These are phyloP conservation scores for Mylabris phalerata DNA, from an alignment of 1,140 invertebrate genomes.

Conservation along the genomic window DNA sequence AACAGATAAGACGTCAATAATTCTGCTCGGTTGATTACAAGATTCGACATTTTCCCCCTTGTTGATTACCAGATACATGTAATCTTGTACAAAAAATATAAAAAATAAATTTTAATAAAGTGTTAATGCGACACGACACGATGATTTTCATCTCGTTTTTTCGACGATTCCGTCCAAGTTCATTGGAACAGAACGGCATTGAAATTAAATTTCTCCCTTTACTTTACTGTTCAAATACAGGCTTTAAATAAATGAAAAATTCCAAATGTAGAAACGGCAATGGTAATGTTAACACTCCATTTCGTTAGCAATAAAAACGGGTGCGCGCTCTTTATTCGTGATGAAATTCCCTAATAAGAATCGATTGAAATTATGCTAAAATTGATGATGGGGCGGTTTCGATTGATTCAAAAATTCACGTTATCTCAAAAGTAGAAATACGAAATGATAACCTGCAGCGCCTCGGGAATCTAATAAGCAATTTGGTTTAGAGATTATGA, in stretches of 20 bases:
- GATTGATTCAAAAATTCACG: neutral
- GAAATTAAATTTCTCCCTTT: constrained; percentile 9
- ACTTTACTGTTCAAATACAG: constrained; percentile 1
- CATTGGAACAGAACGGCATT: neutral
- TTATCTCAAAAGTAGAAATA: neutral
- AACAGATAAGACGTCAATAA: constrained; percentile 4
- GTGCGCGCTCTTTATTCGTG: neutral
- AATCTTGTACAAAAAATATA: neutral
- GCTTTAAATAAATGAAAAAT: constrained; percentile 9
- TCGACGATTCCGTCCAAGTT: too few relatives aligned
- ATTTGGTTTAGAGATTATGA: constrained; percentile 14
- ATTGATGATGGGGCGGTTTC: neutral
- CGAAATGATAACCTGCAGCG: neutral
- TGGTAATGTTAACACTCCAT: constrained; percentile 6
- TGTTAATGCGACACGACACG: neutral
- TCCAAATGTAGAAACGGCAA: neutral
- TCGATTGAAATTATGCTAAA: neutral
- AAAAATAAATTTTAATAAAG: constrained; percentile 7
- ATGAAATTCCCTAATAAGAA: neutral
- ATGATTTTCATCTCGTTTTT: neutral
- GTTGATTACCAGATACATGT: neutral
- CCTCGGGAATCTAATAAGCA: constrained; percentile 13
- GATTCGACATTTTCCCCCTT: neutral
- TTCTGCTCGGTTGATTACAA: neutral
- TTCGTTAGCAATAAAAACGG: constrained; percentile 11